Evolutionary conservation across 2,113 vertebrate genomes (phyloP).

Genomic region (Platysternon megacephalum): DNA sequence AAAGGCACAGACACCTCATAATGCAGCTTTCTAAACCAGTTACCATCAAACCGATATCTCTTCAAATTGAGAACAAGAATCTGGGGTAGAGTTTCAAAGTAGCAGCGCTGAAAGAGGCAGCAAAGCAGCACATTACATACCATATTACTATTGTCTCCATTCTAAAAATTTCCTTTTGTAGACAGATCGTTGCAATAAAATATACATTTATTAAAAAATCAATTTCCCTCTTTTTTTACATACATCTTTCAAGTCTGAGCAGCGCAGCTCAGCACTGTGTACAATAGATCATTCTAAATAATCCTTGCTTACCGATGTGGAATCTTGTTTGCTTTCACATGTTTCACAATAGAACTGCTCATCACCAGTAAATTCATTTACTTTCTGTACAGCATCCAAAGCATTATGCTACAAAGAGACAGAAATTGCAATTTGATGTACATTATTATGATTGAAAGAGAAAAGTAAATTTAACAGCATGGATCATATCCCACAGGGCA

Average conservation of each 20-base stretch:
- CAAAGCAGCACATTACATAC: neutral
- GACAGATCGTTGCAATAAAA: neutral
- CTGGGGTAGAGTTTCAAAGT: neutral
- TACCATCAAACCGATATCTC: neutral
- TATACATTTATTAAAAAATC: neutral
- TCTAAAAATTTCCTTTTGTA: neutral
- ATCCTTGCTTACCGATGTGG: neutral
- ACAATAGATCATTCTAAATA: neutral
- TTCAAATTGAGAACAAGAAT: neutral
- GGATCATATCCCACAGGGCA: neutral
- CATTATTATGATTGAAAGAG: neutral
- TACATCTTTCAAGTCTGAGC: neutral
- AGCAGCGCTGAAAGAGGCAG: neutral
- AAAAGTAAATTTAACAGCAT: neutral
- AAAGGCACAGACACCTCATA: neutral
- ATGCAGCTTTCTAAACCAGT: neutral
- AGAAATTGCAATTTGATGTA: neutral
- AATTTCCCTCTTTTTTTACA: neutral
- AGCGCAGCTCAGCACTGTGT: fast-evolving
- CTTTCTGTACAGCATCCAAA: neutral
- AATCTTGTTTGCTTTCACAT: neutral
- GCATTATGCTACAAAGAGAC: neutral
- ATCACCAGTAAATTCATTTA: neutral
- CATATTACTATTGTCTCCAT: neutral
- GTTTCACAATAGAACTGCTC: neutral